Base-by-base conservation (phyloP, 1,140 invertebrate genomes). In the Conopomorpha cramerella region DNA sequence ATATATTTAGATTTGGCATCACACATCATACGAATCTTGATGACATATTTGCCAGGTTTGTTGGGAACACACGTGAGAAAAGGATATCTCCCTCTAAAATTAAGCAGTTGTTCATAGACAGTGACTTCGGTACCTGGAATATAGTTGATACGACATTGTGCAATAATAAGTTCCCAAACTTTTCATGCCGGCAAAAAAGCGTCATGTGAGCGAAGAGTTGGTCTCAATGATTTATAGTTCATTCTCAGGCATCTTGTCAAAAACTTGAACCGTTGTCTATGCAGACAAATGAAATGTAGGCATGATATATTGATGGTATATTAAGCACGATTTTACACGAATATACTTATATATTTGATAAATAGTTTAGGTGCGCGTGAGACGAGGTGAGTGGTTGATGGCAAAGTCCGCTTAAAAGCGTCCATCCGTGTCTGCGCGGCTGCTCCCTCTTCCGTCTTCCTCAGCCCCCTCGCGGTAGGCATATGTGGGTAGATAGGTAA, bases 1-100 rank as follows among this genome's bases (percentile, higher is more conserved):
- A 71, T 62, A 30, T 66, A 70, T 32, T 51, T 49, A 16, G 60
- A 52, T 6, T 25, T 31, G 27, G 38, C 36, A 35, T 64, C 64
- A 45, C 59, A 57, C 16, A 56, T 29, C 43, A 51, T 55, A 23
- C 51, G 33, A 25, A 63, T n/a, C n/a, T n/a, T n/a, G n/a, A n/a
- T n/a, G n/a, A n/a, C n/a, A n/a, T n/a, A n/a, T n/a, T n/a, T n/a
- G 36, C 42, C 35, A 2, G 55, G 57, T 42, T 68, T 68, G 30
- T 52, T 52, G 6, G 45, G 45, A 11, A 47, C 43, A 40, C 43
- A 40, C 3, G 38, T 39, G 3, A 40, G 27, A 39, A 43, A 43
- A 8, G 33, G 18, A 41, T 54, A 66, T 15, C 40, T 43, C 17
- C 59, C 51, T 25, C 56, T 30, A 39, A 47, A 43, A 11, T 38